Base-by-base conservation (phyloP, 2,888 invertebrate species). In the Apoderus coryli region DNA sequence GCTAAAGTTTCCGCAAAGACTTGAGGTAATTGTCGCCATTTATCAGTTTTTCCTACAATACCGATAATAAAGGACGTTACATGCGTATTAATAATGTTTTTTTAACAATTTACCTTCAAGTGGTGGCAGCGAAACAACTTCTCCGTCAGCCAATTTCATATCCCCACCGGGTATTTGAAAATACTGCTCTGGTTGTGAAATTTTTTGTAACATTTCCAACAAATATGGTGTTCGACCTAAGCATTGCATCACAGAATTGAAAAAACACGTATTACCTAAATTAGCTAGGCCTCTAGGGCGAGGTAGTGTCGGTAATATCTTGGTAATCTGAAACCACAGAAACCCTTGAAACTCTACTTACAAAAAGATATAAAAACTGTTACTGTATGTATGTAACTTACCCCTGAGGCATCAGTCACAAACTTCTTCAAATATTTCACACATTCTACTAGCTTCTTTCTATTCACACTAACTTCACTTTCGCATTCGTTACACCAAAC, bases 241-340 rank as follows among this genome's bases (percentile, higher is more conserved):
- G 53, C 86, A 86, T 61, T 95, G 95, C 65, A 95, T 71, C 5
- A 93, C 90, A 14, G 93, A 86, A 64, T 95, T 95, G 56, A 95
- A 90, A 60, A 92, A 95, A 54, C 95, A 95, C 1, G 95, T 95
- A 55, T 95, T 95, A 27, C 95, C 93, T 51, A 93, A 63, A 62
- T 95, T 95, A 29, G 69, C 67, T 23, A 95, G 62, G 1, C 95
- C 95, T 61, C 86, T 61, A 1, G 76, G 73, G 22, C 73, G 59
- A 1, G 69, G 69, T 36, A 69, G 33, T 25, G 13, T 13, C 19
- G 19, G n/a, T n/a, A 19, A n/a, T 6, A n/a, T 19, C 19, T 19
- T 6, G 19, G 19, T n/a, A n/a, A 19, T 19, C 19, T 19, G 7
- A n/a, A 19, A 6, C 19, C n/a, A n/a, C n/a, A n/a, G n/a, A n/a